Base-by-base conservation (phyloP, 1,140 invertebrate species). In the Bombus soroeensis region DNA sequence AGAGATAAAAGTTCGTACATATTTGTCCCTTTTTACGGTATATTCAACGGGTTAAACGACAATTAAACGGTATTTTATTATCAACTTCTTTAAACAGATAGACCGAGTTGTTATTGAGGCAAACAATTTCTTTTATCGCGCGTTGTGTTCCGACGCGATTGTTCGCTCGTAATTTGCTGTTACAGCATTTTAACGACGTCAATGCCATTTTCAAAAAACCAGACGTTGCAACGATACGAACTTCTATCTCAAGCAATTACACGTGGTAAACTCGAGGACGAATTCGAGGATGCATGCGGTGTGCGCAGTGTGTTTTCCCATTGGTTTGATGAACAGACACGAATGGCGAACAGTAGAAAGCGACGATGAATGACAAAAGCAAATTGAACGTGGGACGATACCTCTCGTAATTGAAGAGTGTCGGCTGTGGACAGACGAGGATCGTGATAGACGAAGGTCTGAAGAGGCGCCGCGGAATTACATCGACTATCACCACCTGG, bases 401-500 rank as follows among this genome's bases (percentile, higher is more conserved):
- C 96, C 95, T 96, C 96, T 94, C 95, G 94, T 85, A 96, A 93
- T 89, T 96, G 96, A 82, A 96, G 96, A 72, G 95, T 96, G 90
- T 96, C 96, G 76, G 96, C 95, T 90, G 95, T 92, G 76, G 96
- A 95, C 87, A 95, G 93, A 90, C 96, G 94, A 37, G 96, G 96
- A 95, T 98, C 97, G 95, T 98, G 98, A 95, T 98, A 98, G 87
- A 98, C 97, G 96, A 98, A 98, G 87, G 98, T 98, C 82, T 98
- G 98, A 81, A 98, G 96, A 75, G 98, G 98, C 73, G 98, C 97
- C 92, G 98, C 98, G 82, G 98, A 98, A 92, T 97, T 98, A 95
- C 98, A 98, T 70, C 98, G 98, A 94, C 97, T 98, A 94, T 98
- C 98, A 91, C 97, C 97, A 94, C 98, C 97, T 12, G 97, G 97